Percentiles rank a stretch among this genome's conserved stretches.
phyloP scores from a whole-genome alignment of 2,797 vertebrate genomes.

The Aulostomus chinensis region DNA sequence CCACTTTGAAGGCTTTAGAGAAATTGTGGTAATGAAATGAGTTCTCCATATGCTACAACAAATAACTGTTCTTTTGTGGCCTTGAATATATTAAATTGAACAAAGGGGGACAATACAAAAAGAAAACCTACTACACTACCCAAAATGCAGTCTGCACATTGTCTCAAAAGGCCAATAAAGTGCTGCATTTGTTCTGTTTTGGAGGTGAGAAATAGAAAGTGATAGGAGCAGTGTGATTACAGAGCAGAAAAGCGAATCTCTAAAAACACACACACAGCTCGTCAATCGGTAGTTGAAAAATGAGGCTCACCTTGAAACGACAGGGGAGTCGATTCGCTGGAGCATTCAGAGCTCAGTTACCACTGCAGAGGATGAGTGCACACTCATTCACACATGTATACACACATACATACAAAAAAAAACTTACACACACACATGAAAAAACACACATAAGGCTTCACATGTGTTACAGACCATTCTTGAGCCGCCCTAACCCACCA shows the following conservation, averaged over 20 bases:
- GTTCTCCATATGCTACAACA: too few relatives aligned
- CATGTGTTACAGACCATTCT: slow-evolving; percentile 26
- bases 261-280: slow-evolving; percentile 11
- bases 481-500: slow-evolving; percentile 27
- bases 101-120: not conserved
- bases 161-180: slow-evolving; percentile 48
- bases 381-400: slow-evolving; percentile 10
- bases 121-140: slow-evolving; percentile 29
- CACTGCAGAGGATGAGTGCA: slow-evolving; percentile 28
- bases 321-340: slow-evolving; percentile 59
- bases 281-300: slow-evolving; percentile 67
- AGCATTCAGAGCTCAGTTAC: slow-evolving; percentile 61
- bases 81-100: not conserved
- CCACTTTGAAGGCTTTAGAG: too few relatives aligned
- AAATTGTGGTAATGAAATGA: too few relatives aligned
- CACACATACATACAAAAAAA: not conserved
- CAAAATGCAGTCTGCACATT: slow-evolving; percentile 25
- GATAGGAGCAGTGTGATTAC: slow-evolving; percentile 60
- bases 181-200: slow-evolving; percentile 36
- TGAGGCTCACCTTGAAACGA: slow-evolving; percentile 74
- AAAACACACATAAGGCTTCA: not conserved
- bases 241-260: slow-evolving; percentile 56
- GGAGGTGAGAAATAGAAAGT: slow-evolving; percentile 39
- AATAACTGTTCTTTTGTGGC: not conserved
- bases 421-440: too few relatives aligned